phyloP scores from a whole-genome alignment of 1,140 invertebrate species.

The Zophobas morio region DNA sequence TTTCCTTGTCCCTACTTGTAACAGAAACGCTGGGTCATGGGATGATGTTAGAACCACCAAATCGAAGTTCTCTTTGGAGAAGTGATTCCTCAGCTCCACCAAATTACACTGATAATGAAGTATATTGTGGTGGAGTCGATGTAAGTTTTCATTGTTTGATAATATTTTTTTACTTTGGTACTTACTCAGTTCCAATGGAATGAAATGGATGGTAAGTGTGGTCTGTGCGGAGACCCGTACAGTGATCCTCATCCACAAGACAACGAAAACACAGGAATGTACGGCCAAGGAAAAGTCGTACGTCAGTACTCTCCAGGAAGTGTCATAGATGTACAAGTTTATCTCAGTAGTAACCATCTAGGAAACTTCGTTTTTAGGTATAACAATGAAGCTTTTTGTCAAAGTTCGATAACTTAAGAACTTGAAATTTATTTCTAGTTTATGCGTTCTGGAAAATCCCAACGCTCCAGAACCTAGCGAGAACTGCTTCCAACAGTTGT shows the following conservation, averaged over 20 bases:
- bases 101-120: conserved; percentile 77
- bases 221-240: conserved; percentile 74
- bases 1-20: neutral
- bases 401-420: neutral
- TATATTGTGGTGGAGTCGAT: conserved; percentile 76
- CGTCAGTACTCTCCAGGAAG: conserved; percentile 64
- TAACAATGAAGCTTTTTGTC: neutral
- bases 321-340: conserved; percentile 66
- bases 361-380: conserved; percentile 72
- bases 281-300: conserved; percentile 73
- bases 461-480: conserved; percentile 54
- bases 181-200: conserved; percentile 48
- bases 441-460: conserved; percentile 55
- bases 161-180: neutral
- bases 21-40: conserved; percentile 71
- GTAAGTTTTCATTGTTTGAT: neutral
- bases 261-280: conserved; percentile 76
- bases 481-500: conserved; percentile 50
- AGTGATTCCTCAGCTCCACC: conserved; percentile 70
- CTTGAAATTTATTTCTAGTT: conserved; percentile 38
- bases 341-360: conserved; percentile 72
- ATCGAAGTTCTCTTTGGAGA: conserved; percentile 77
- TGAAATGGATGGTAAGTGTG: conserved; percentile 69
- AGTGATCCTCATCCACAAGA: conserved; percentile 69
- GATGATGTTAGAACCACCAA: conserved; percentile 77